Base-by-base conservation (phyloP, 2,113 vertebrate species). In the Nicator chloris region DNA sequence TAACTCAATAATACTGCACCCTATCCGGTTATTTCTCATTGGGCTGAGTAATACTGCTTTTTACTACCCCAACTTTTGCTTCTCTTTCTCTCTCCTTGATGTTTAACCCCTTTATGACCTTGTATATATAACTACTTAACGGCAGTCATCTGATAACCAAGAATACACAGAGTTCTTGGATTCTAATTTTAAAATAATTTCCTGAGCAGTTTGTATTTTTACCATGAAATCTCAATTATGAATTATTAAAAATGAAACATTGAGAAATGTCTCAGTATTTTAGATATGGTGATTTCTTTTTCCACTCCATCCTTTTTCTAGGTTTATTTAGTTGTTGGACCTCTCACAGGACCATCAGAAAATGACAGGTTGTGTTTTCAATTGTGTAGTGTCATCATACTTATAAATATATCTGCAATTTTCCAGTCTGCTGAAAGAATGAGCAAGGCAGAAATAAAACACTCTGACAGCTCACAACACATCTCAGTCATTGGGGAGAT, bases 391-490 rank as follows among this genome's bases (percentile, higher is more conserved):
- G 3, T 80, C 91, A 73, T 69, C 49, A 40, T 69, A 50, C n/a
- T 22, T 71, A 66, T 24, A 92, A 71, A 72, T 61, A 45, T 16
- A 82, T 80, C 78, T 82, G 42, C 63, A 69, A 24, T 80, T 88
- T 95, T 85, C 59, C 47, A 80, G 82, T 30, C 59, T 75, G 33
- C 47, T 95, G 82, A 61, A 91, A 92, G 84, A 93, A 92, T 70
- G 68, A 91, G 70, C 70, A 88, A 86, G 51, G 90, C 82, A 85
- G 90, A 96, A 93, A 88, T 90, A 94, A 96, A 96, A 95, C 63
- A 39, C 50, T 65, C 39, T 80, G 91, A 83, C 87, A 93, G 49
- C 82, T 93, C 78, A 63, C 54, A 60, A 70, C 63, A 50, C 63
- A 77, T 91, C 44, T 91, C 49, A 37, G 86, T 86, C 83, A 61